Conservation (phyloP, 2,113 vertebrate genomes). For the Pygoscelis adeliae region DNA sequence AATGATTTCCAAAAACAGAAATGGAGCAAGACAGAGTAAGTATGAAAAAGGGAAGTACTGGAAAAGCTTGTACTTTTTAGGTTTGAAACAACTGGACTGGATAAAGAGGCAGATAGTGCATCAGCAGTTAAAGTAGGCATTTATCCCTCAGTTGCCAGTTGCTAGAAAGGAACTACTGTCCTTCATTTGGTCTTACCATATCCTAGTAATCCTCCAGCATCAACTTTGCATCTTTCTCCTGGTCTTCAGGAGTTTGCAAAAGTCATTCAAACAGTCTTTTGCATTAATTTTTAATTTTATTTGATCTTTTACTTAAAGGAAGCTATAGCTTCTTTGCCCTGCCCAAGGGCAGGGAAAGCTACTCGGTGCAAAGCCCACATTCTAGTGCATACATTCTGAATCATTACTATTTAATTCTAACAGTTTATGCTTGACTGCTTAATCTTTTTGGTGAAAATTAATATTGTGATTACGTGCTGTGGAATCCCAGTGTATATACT, state of each 20-base stretch:
- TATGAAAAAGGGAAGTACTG: not conserved
- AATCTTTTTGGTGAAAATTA: not conserved
- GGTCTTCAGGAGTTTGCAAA: not conserved
- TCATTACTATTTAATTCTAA: not conserved
- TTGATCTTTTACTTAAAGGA: not conserved
- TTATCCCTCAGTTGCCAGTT: not conserved
- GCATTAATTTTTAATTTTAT: not conserved
- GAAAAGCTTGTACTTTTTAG: not conserved
- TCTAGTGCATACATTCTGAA: not conserved
- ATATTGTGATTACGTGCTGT: not conserved
- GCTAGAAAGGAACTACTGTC: not conserved
- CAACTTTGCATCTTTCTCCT: not conserved
- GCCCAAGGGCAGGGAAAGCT: not conserved
- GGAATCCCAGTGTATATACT: not conserved
- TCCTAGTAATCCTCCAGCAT: not conserved
- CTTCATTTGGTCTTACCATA: not conserved
- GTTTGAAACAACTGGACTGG: not conserved
- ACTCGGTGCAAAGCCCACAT: not conserved
- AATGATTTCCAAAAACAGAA: not conserved
- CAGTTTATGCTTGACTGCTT: not conserved
- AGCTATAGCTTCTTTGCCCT: not conserved
- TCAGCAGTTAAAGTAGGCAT: not conserved
- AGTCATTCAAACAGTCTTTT: not conserved
- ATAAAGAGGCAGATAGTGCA: not conserved
- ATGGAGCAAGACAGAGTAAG: not conserved